A percentile compares a stretch with the other conserved stretches of the same genome.
phyloP scores from a whole-genome alignment of 2,797 vertebrate genomes.

The Poecilia gillii region DNA sequence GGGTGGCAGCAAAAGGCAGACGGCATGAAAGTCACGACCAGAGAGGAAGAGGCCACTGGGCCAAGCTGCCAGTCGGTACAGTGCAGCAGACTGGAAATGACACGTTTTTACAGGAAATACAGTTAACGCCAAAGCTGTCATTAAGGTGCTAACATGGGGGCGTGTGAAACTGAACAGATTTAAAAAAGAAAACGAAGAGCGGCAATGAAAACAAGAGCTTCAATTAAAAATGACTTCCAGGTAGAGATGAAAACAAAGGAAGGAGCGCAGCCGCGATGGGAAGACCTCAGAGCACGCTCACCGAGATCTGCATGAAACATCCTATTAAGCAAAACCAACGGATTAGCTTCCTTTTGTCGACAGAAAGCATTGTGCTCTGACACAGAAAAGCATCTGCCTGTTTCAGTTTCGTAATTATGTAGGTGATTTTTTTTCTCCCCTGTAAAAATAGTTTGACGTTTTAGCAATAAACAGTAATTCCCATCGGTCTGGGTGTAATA shows the following conservation, averaged over 20 bases:
- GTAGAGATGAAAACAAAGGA: slow-evolving; percentile 51
- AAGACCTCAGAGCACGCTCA: slow-evolving; percentile 43
- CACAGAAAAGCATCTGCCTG: slow-evolving; percentile 41
- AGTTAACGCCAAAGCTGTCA: neutral
- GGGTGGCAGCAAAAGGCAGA: slow-evolving; percentile 46
- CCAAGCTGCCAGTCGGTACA: slow-evolving; percentile 11
- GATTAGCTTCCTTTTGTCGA: slow-evolving; percentile 70
- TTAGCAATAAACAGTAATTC: slow-evolving; percentile 25
- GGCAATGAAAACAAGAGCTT: slow-evolving; percentile 34
- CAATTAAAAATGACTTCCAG: slow-evolving; percentile 67
- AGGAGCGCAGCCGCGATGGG: slow-evolving; percentile 36
- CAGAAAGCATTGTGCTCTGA: slow-evolving; percentile 47
- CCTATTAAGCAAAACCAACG: slow-evolving; percentile 72
- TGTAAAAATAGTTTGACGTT: slow-evolving; percentile 28
- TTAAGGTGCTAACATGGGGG: slow-evolving; percentile 5
- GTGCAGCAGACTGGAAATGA: slow-evolving; percentile 7
- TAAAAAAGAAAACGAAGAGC: slow-evolving; percentile 8
- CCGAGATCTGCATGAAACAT: slow-evolving; percentile 67
- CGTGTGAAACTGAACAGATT: slow-evolving; percentile 39
- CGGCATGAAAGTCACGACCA: slow-evolving; percentile 49
- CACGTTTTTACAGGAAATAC: neutral
- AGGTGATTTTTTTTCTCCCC: slow-evolving; percentile 26
- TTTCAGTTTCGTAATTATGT: slow-evolving; percentile 47
- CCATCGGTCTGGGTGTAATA: slow-evolving; percentile 9
- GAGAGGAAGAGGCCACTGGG: slow-evolving; percentile 39